Evolutionary conservation across 2,113 vertebrate species (phyloP).

Genomic region (Chroicocephalus ridibundus): DNA sequence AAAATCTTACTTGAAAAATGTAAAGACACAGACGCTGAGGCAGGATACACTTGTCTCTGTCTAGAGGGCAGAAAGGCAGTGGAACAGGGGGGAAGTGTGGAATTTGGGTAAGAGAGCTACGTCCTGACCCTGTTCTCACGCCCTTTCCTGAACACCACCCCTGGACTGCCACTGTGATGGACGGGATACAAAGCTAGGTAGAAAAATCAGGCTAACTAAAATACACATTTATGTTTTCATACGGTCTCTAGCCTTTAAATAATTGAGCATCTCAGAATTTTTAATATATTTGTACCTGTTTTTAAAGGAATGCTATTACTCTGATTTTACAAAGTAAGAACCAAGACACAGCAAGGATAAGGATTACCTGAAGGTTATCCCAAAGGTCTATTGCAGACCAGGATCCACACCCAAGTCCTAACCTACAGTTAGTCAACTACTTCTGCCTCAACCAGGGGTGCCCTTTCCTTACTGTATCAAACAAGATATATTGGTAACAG

Average conservation of each 20-base stretch:
- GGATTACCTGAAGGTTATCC: not conserved
- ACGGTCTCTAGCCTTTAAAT: not conserved
- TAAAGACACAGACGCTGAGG: not conserved
- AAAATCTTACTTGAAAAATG: not conserved
- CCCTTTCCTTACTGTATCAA: not conserved
- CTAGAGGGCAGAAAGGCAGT: not conserved
- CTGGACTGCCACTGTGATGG: not conserved
- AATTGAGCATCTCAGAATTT: not conserved
- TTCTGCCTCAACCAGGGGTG: not conserved
- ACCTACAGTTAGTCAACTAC: not conserved
- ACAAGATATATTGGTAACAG: not conserved
- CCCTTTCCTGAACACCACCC: not conserved
- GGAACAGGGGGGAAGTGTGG: fast-evolving
- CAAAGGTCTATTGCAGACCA: not conserved
- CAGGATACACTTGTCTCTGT: not conserved
- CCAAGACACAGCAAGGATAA: not conserved
- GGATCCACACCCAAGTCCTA: not conserved
- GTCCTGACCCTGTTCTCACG: not conserved
- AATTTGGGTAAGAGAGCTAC: not conserved
- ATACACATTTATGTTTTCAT: not conserved
- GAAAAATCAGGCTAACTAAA: not conserved
- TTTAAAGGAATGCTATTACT: not conserved
- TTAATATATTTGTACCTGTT: not conserved
- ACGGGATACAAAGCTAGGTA: not conserved
- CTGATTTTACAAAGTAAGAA: not conserved